Evolutionary conservation across 2,797 vertebrate species (phyloP), one percentile per base, ranked within the genome.

Genomic region (Paratrypauchen microcephalus): DNA sequence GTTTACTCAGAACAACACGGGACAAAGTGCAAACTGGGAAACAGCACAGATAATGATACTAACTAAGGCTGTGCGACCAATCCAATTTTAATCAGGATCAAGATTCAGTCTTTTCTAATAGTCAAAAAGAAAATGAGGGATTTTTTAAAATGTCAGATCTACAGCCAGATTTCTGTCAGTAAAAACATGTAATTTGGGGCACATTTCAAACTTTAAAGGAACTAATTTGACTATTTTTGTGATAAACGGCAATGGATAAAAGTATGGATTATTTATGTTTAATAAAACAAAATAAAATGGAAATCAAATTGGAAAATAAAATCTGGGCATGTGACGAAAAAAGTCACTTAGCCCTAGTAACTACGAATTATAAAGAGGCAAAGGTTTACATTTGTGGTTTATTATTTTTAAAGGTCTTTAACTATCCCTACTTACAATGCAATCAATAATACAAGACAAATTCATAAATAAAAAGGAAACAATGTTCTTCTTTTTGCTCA

Each of bases 21-120:
- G 68, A 71, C 69, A 59, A 70, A 81, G 57, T 48, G 65, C 21
- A 64, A 41, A 65, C 58, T 69, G 55, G 63, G 67, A 77, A 76
- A 71, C 55, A 65, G 24, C 13, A 32, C 24, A 21, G 39, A 55
- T 23, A 55, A 55, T 55, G 21, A 12, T 55, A 55, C n/a, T 55
- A 52, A 52, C n/a, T 21, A n/a, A 1, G 7, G 21, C 52, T 13
- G 21, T 23, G 21, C 21, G 1, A 55, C 0, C 4, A 23, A 55
- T 55, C 19, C 3, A 2, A 55, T 23, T 23, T 8, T 55, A 13
- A 23, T 55, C 1, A 4, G 4, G 21, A 55, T 54, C 21, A 5
- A 23, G 52, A 55, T 23, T 55, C 21, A 12, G 1, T 55, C 21
- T 23, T 23, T 55, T 23, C 4, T 55, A 55, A 23, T 23, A 23